phyloP scores from a whole-genome alignment of 2,888 invertebrate genomes.

The Bombylius discolor region DNA sequence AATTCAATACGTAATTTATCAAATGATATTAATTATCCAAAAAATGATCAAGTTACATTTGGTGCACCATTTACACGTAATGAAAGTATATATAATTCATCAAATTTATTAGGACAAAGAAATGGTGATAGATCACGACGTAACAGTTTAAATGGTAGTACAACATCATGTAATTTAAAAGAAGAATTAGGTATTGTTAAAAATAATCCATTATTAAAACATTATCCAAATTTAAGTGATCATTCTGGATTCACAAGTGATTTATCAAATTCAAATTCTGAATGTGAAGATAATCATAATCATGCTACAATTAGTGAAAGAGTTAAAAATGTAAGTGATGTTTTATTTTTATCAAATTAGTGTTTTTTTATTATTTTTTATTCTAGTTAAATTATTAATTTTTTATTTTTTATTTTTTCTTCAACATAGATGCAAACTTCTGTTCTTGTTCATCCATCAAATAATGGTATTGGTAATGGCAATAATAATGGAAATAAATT shows the following conservation, averaged over 20 bases:
- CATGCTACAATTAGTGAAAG: constrained; percentile 17
- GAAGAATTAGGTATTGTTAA: constrained; percentile 61
- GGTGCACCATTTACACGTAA: constrained; percentile 32
- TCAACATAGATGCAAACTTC: constrained; percentile 45
- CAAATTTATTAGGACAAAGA: constrained; percentile 24
- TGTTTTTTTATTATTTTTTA: too few species aligned
- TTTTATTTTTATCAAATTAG: not conserved
- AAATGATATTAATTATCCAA: constrained; percentile 38
- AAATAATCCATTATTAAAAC: constrained; percentile 60
- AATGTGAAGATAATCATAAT: constrained; percentile 40
- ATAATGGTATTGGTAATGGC: not conserved
- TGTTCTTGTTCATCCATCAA: constrained; percentile 54
- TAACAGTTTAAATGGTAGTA: constrained; percentile 35
- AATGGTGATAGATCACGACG: constrained; percentile 24
- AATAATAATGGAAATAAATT: constrained; percentile 8
- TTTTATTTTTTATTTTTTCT: not conserved
- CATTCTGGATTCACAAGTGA: constrained; percentile 41
- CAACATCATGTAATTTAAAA: constrained; percentile 23
- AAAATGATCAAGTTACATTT: constrained; percentile 35
- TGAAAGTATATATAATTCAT: constrained; percentile 31
- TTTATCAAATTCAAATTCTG: constrained; percentile 50
- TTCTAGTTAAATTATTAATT: too few species aligned
- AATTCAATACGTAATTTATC: constrained; percentile 26
- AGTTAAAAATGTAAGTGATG: constrained; percentile 28
- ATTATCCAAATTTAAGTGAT: constrained; percentile 44